Conservation (phyloP, 2,888 invertebrate genomes). For the Ecliptopera silaceata region DNA sequence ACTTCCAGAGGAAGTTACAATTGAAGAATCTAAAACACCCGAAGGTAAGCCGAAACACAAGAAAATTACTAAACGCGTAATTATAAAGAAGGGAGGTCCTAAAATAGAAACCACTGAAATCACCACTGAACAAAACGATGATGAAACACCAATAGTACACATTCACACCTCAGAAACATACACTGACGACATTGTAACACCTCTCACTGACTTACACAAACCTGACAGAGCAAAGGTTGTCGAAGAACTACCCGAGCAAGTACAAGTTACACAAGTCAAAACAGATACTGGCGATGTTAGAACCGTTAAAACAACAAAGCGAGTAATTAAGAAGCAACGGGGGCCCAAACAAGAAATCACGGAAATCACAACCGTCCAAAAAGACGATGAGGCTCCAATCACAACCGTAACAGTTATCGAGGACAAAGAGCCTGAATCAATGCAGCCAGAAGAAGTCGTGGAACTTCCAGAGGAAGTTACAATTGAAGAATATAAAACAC, state of each 20-base stretch:
- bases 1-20: conserved; percentile 52
- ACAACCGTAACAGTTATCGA: conserved; percentile 40
- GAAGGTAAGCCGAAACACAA: conserved; percentile 44
- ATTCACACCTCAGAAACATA: conserved; percentile 43
- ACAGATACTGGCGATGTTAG: conserved; percentile 49
- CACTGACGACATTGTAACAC: conserved; percentile 32
- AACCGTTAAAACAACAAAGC: conserved; percentile 23
- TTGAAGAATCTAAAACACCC: conserved; percentile 54
- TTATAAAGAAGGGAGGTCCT: conserved; percentile 40
- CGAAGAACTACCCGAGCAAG: conserved; percentile 46
- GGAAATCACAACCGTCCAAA: conserved; percentile 46
- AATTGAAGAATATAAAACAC: conserved; percentile 27
- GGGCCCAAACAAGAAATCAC: neutral
- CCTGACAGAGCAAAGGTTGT: conserved; percentile 46
- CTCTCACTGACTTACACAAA: conserved; percentile 40
- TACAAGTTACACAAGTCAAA: conserved; percentile 38
- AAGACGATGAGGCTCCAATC: conserved; percentile 43
- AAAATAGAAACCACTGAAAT: conserved; percentile 44
- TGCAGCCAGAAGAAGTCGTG: conserved; percentile 61
- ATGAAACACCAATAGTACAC: conserved; percentile 25
- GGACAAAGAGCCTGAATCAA: conserved; percentile 46
- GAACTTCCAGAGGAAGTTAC: conserved; percentile 45
- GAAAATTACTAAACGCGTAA: conserved; percentile 34
- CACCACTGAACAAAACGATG: conserved; percentile 37
- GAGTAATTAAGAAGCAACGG: neutral